Percentiles rank a stretch among this genome's conserved stretches.
Conservation (phyloP, 2,888 invertebrate species). For the Hirtodrosophila histrioides region DNA sequence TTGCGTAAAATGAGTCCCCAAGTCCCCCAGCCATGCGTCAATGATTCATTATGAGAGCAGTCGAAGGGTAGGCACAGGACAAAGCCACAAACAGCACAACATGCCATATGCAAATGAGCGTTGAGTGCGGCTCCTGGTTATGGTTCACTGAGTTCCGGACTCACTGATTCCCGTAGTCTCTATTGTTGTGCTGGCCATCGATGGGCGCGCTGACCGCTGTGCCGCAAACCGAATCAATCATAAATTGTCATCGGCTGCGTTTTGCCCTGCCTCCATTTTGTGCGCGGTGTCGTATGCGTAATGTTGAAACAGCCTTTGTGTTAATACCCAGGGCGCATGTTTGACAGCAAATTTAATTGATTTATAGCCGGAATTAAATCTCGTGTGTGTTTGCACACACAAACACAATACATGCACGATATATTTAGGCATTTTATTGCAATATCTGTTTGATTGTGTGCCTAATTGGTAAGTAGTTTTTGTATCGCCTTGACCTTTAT, state of each 20-base stretch:
- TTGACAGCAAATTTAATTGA: constrained; percentile 53
- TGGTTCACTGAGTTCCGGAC: constrained; percentile 14
- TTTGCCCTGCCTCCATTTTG: neutral
- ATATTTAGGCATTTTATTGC: neutral
- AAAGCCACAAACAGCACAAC: constrained; percentile 43
- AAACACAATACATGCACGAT: constrained; percentile 10
- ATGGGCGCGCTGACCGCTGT: constrained; percentile 24
- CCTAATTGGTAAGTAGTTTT: constrained; percentile 19
- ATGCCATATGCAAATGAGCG: constrained; percentile 70
- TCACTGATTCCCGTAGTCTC: constrained; percentile 3
- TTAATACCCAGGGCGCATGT: constrained; percentile 27
- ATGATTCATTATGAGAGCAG: constrained; percentile 67
- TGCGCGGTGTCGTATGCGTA: constrained; percentile 41
- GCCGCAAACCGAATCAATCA: constrained; percentile 66
- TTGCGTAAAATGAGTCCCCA: constrained; percentile 74
- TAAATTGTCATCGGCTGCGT: constrained; percentile 63
- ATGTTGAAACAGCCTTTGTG: constrained; percentile 33
- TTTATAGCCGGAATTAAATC: constrained; percentile 66
- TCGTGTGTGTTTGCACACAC: constrained; percentile 17
- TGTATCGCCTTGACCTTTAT: constrained; percentile 16
- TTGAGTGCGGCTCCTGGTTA: constrained; percentile 28
- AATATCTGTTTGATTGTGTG: constrained; percentile 1
- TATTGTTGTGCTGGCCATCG: constrained; percentile 14
- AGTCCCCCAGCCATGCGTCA: constrained; percentile 32
- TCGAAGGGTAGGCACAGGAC: constrained; percentile 16